A percentile compares a stretch with the other conserved stretches of the same genome.
phyloP scores from a whole-genome alignment of 2,113 vertebrate genomes.

The Aplodontia rufa region DNA sequence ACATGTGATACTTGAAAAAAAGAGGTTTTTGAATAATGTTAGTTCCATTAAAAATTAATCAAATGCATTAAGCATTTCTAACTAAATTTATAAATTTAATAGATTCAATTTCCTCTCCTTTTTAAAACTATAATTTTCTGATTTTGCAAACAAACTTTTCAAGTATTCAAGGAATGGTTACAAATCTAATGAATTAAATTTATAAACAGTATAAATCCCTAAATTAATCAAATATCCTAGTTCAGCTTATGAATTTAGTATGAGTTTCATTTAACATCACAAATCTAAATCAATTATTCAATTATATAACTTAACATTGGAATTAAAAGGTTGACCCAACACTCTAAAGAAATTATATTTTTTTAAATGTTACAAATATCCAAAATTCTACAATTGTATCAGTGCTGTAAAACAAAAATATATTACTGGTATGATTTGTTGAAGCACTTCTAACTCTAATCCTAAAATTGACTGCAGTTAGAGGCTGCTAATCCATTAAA shows the following conservation, averaged over 20 bases:
- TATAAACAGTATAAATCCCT: not conserved
- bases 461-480: not conserved
- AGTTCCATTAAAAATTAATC: not conserved
- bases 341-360: not conserved
- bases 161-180: conserved; percentile 34
- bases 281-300: conserved; percentile 45
- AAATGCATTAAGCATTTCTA: conserved; percentile 41
- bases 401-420: conserved; percentile 11
- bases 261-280: conserved; percentile 35
- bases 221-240: conserved; percentile 4
- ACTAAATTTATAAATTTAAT: conserved; percentile 28
- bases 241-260: conserved; percentile 38
- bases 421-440: not conserved
- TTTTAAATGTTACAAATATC: conserved; percentile 3
- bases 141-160: conserved; percentile 27
- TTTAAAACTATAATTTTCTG: not conserved
- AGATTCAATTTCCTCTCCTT: conserved; percentile 25
- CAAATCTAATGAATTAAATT: conserved; percentile 31
- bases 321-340: conserved; percentile 14
- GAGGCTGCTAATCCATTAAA: not conserved
- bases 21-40: conserved; percentile 7
- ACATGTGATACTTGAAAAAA: too few relatives aligned
- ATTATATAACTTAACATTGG: conserved; percentile 23
- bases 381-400: not conserved
- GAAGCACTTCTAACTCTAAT: not conserved